Conservation (phyloP, 2,797 vertebrate genomes). For the Argyrosomus regius region DNA sequence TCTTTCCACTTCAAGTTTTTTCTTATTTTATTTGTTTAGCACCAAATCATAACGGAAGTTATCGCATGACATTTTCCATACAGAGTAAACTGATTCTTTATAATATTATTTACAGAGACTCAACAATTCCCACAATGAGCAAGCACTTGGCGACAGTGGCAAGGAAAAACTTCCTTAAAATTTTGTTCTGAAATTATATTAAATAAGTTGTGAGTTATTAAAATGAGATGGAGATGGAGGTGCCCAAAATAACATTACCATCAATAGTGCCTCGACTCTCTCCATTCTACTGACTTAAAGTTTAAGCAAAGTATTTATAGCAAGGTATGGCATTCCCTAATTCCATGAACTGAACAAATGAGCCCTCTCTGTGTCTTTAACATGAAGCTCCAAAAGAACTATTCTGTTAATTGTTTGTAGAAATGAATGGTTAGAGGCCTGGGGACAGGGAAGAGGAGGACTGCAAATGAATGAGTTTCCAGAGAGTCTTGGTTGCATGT, state of each 20-base stretch:
- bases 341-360: slow-evolving; percentile 1
- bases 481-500: slow-evolving; percentile 47
- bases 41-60: too few relatives aligned
- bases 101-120: too few relatives aligned
- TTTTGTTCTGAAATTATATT: not conserved
- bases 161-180: too few relatives aligned
- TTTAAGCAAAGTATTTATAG: not conserved
- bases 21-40: too few relatives aligned
- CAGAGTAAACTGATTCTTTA: too few relatives aligned
- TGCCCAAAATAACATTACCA: not conserved
- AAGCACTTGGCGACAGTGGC: not conserved
- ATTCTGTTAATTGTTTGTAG: slow-evolving; percentile 43
- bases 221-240: not conserved
- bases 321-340: not conserved
- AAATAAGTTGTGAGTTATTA: not conserved
- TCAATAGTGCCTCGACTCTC: not conserved
- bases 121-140: too few relatives aligned
- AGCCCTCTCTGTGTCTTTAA: not conserved
- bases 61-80: too few relatives aligned
- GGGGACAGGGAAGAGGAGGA: slow-evolving; percentile 25
- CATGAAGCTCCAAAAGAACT: slow-evolving; percentile 16
- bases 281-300: not conserved
- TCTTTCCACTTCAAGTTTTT: too few relatives aligned
- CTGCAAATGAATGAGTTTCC: slow-evolving; percentile 39
- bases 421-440: slow-evolving; percentile 56